Evolutionary conservation across 2,888 invertebrate genomes (phyloP), one percentile per base, ranked within the genome.

Genomic region (Timema cristinae): DNA sequence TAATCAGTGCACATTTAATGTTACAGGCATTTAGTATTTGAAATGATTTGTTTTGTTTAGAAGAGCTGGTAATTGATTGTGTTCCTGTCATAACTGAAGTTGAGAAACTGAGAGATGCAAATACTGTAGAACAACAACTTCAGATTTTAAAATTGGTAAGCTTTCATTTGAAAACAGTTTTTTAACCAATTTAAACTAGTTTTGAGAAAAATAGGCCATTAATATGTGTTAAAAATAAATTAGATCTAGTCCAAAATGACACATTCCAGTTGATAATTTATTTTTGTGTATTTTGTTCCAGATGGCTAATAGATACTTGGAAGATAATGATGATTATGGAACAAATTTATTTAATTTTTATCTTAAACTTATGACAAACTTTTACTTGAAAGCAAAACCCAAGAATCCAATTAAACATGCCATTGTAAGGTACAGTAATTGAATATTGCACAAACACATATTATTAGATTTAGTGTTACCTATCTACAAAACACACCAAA

Each of bases 351-450:
- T 66, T 61, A 16, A 70, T 47, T 72, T 72, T 51, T 59, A 52
- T 49, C 73, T 81, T 15, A 77, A 79, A 75, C 80, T 83, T 71
- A 75, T 84, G 5, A 77, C 81, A 32, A 80, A 82, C 74, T 69
- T 83, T 0, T 80, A 80, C 47, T 79, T 83, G 61, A 74, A 76
- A 71, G 78, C 79, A 52, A 81, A 82, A 0, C 75, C 80, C 0
- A 83, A 82, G 73, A 83, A 83, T 77, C 81, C 83, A 8, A 78
- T 83, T 16, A 81, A 83, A 67, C 81, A 81, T 77, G 79, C 81
- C 72, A 76, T 82, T 32, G 73, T 78, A 16, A 83, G 81, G 84
- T 83, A 77, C 76, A 79, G 47, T 77, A 54, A 48, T 32, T 70
- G 47, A 52, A 48, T 15, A 59, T 47, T 32, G 7, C 16, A 7